These are phyloP conservation scores for Pitangus sulphuratus DNA, from an alignment of 2,797 vertebrate species.

Conservation along the genomic window DNA sequence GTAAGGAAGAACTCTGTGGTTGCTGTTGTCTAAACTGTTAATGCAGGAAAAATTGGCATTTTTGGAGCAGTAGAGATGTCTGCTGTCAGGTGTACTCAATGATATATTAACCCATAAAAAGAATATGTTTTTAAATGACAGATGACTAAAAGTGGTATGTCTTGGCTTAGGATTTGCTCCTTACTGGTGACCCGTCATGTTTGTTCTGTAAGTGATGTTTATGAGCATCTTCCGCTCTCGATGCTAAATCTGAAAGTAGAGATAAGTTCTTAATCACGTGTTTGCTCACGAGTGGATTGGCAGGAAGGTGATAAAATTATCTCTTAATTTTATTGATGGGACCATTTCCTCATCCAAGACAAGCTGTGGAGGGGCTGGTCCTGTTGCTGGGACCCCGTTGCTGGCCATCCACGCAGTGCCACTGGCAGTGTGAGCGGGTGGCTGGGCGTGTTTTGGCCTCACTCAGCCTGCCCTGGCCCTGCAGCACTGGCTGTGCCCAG, in stretches of 20 bases:
- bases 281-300: neutral
- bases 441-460: neutral
- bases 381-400: neutral
- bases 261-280: neutral
- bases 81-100: neutral
- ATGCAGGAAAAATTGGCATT: neutral
- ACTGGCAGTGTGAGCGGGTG: accelerated
- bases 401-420: neutral
- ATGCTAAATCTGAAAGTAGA: neutral
- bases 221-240: accelerated
- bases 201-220: neutral
- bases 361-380: neutral
- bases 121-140: neutral
- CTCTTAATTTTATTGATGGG: neutral
- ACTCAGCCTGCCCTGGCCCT: neutral
- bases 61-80: neutral
- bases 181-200: neutral
- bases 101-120: neutral
- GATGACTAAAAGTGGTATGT: neutral
- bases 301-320: neutral
- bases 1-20: neutral
- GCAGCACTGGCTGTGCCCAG: neutral
- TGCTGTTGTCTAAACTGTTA: neutral
- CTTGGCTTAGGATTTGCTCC: neutral
- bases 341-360: neutral